Conservation (phyloP, 2,797 vertebrate species). For the Schizopygopsis malacanthus region DNA sequence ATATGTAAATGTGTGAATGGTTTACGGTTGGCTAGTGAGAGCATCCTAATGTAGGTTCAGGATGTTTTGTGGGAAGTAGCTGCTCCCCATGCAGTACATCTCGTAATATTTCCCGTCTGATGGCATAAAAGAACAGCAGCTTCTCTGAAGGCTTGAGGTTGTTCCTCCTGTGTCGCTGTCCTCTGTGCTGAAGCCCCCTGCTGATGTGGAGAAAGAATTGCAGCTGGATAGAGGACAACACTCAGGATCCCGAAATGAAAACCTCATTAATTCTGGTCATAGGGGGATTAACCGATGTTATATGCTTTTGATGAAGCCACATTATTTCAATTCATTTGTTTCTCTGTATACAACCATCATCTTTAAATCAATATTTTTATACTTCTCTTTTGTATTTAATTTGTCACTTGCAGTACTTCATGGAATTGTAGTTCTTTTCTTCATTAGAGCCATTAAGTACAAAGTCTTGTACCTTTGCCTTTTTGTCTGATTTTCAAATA, state of each 20-base stretch:
- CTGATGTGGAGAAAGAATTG: conserved; percentile 36
- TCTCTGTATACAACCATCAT: neutral
- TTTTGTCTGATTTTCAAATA: neutral
- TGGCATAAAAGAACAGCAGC: neutral
- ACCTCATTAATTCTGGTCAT: neutral
- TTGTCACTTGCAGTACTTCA: neutral
- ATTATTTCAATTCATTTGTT: neutral
- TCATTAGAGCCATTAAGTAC: neutral
- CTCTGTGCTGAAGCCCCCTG: conserved; percentile 20
- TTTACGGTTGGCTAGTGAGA: neutral
- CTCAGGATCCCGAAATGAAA: neutral
- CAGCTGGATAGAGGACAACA: neutral
- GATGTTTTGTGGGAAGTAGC: neutral
- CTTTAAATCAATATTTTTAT: neutral
- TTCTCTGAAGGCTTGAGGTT: neutral
- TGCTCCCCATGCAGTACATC: neutral
- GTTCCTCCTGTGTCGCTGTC: neutral
- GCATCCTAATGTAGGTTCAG: neutral
- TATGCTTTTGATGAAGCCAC: neutral
- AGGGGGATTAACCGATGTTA: neutral
- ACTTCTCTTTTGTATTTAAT: neutral
- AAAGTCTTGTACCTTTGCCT: neutral
- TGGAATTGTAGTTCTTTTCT: too few species aligned
- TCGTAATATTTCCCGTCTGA: neutral
- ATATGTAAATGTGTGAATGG: neutral